A percentile compares a stretch with the other conserved stretches of the same genome.
These are phyloP conservation scores for Papilio polyxenes DNA, from an alignment of 1,140 invertebrate genomes.

Conservation along the genomic window DNA sequence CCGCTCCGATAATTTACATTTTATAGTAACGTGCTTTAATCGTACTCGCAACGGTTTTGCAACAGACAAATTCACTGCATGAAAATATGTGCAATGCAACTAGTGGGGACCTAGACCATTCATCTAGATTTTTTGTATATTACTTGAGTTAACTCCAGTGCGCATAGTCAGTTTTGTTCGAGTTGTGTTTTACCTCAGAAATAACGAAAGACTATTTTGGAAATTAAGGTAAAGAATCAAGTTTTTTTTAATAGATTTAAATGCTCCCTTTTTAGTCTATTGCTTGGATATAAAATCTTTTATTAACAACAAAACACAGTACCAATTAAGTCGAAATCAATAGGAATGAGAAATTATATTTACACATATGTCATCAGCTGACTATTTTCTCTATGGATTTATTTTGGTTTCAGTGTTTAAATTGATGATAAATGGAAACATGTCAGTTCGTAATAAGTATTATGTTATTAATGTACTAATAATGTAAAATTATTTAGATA, in stretches of 20 bases:
- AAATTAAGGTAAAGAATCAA: not conserved
- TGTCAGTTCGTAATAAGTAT: no score
- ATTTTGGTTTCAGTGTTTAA: no score
- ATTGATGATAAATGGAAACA: no score
- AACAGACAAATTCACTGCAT: slow-evolving; percentile 12
- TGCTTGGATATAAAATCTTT: not conserved
- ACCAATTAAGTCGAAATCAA: no score
- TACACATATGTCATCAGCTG: no score
- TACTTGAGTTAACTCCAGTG: not conserved
- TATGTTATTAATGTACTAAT: no score
- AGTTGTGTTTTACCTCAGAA: not conserved
- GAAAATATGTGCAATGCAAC: slow-evolving; percentile 8
- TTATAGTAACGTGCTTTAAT: slow-evolving; percentile 29
- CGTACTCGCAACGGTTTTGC: slow-evolving; percentile 23
- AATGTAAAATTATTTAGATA: no score
- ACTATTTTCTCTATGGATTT: no score
- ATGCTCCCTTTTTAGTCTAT: not conserved
- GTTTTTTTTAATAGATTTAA: not conserved
- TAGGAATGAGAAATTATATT: no score
- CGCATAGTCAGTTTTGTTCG: not conserved
- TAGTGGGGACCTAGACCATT: slow-evolving; percentile 16
- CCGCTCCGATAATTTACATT: slow-evolving; percentile 34
- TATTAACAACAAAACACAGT: no score
- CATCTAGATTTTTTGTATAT: slow-evolving; percentile 26
- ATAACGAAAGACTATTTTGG: not conserved